A percentile compares a stretch with the other conserved stretches of the same genome.
Evolutionary conservation across 2,888 invertebrate species (phyloP).

Genomic region (Eupithecia abbreviata): DNA sequence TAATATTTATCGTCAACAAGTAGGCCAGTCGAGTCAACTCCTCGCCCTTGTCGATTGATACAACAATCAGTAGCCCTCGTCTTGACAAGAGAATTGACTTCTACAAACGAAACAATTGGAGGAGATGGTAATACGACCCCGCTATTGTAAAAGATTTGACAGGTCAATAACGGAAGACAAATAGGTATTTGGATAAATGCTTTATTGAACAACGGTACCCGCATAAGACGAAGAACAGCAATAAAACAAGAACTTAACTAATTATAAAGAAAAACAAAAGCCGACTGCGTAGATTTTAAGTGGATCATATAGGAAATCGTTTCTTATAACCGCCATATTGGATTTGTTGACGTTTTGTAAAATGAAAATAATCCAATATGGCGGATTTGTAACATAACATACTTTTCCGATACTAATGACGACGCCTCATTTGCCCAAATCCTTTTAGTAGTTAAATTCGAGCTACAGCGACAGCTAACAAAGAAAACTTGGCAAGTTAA

Average conservation of each 20-base stretch:
- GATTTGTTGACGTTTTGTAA: background rate
- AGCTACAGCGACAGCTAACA: too few species aligned
- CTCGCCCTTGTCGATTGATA: constrained; percentile 34
- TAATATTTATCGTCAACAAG: constrained; percentile 15
- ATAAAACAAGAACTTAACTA: background rate
- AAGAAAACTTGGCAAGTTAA: too few species aligned
- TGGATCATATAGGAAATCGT: too few species aligned
- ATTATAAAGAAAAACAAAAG: background rate
- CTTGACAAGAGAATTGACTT: constrained; percentile 33
- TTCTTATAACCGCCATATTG: too few species aligned
- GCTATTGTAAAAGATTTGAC: constrained; percentile 9
- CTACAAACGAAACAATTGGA: constrained; percentile 25
- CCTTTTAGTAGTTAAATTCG: too few species aligned
- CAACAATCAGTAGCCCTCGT: constrained; percentile 31
- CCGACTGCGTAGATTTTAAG: too few species aligned
- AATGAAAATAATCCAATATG: background rate
- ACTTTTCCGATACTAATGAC: background rate
- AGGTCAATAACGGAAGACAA: constrained; percentile 12
- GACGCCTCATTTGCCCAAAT: background rate
- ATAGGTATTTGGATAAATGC: constrained; percentile 6
- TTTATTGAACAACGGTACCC: constrained; percentile 1
- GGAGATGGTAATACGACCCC: constrained; percentile 1
- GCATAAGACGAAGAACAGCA: background rate
- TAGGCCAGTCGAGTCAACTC: constrained; percentile 17
- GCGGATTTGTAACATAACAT: too few species aligned